These are phyloP conservation scores for Cuculus canorus DNA, from an alignment of 2,797 vertebrate species.

Conservation along the genomic window DNA sequence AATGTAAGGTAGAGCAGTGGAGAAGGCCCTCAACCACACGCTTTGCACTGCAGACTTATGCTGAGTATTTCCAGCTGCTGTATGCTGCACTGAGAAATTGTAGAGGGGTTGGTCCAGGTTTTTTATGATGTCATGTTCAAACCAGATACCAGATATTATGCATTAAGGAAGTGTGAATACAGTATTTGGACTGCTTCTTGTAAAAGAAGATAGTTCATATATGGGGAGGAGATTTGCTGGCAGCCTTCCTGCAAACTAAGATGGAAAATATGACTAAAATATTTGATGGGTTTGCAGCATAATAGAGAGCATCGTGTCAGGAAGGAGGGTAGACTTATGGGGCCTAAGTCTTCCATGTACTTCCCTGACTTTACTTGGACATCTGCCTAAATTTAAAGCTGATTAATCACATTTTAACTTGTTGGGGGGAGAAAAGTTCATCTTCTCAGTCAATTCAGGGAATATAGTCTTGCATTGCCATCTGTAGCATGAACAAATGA, in stretches of 20 bases:
- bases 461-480: not conserved
- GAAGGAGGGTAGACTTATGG: not conserved
- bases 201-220: constrained; percentile 25
- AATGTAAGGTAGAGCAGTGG: not conserved
- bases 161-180: constrained; percentile 33
- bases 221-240: constrained; percentile 36
- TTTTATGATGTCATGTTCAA: not conserved
- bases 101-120: not conserved
- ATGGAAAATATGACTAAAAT: constrained; percentile 64
- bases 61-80: constrained; percentile 41
- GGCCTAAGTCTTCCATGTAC: not conserved
- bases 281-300: constrained; percentile 23
- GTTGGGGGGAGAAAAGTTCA: not conserved
- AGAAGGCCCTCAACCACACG: not conserved
- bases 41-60: not conserved
- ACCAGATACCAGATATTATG: constrained; percentile 12
- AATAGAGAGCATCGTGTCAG: not conserved
- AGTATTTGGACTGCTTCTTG: constrained; percentile 36
- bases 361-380: not conserved
- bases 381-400: not conserved
- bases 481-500: not conserved
- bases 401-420: not conserved
- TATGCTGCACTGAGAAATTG: not conserved
- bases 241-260: constrained; percentile 46
- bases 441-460: not conserved